Base-by-base conservation (phyloP, 2,888 invertebrate genomes). In the Pandemis heparana region DNA sequence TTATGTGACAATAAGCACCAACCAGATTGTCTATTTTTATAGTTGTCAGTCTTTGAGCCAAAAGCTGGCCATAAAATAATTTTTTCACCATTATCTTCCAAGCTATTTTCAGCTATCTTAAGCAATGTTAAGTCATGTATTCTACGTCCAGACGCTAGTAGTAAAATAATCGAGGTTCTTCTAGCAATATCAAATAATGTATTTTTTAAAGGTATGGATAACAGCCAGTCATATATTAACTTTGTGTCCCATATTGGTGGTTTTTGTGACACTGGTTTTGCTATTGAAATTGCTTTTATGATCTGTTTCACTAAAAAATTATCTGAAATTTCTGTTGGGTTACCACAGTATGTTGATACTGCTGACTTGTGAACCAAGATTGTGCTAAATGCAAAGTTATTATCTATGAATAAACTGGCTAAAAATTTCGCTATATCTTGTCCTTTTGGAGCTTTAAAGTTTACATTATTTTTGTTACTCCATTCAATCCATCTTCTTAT, bases 41-140 rank as follows among this genome's bases (percentile, higher is more conserved):
- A 38, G 66, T 8, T 41, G 69, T 79, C 78, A 16, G 79, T 78
- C 71, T 79, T 79, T 8, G 76, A 78, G n/a, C 74, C 73, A 32
- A 71, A 76, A 5, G 14, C 7, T 12, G 60, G 38, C 60, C 60
- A 61, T 1, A 61, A 14, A 5, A 5, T 39, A 9, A 38, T 5
- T 2, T 38, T 39, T 1, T 56, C 12, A 14, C 3, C n/a, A 2
- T 2, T 14, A 7, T 23, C n/a, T 14, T 6, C 5, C 0, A n/a
- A 8, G 10, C 7, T 9, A 1, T 61, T 14, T 23, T 56, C 9
- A 10, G 18, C 7, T n/a, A 56, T n/a, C 1, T 48, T 5, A 2
- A 48, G 7, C 5, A 48, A 7, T 6, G 48, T 48, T 7, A 48
- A n/a, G 5, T 48, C 48, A n/a, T 48, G 48, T 14, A 48, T 6